Conservation (phyloP, 2,113 vertebrate genomes). For the Mormyrus lacerda region DNA sequence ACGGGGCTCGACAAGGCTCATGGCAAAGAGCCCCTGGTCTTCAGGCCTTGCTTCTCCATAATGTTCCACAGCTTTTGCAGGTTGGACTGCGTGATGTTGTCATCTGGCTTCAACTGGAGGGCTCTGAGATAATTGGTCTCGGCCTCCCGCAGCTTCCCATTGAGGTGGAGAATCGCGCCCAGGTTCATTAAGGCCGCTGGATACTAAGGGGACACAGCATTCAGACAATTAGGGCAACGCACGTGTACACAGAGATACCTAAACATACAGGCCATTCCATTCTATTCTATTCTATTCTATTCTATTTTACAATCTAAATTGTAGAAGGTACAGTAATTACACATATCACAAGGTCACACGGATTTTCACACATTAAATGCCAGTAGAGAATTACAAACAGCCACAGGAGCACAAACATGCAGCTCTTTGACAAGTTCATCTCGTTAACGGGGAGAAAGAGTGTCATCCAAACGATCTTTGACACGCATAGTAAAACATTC, state of each 20-base stretch:
- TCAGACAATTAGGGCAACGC: background rate
- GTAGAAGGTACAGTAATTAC: background rate
- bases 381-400: background rate
- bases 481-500: background rate
- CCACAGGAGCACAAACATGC: background rate
- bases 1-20: background rate
- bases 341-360: background rate
- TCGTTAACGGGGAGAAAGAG: background rate
- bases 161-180: slow-evolving; percentile 97
- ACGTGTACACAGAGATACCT: background rate
- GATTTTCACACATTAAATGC: background rate
- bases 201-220: slow-evolving; percentile 64
- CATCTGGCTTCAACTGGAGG: slow-evolving; percentile 89
- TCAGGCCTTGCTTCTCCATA: slow-evolving; percentile 97
- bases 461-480: background rate
- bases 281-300: background rate
- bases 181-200: slow-evolving; percentile 97
- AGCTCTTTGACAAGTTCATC: background rate
- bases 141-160: slow-evolving; percentile 84
- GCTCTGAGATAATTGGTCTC: slow-evolving; percentile 94
- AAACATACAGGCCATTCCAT: background rate
- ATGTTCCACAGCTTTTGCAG: slow-evolving; percentile 98
- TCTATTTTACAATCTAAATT: background rate
- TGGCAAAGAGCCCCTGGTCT: slow-evolving; percentile 76
- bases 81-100: slow-evolving; percentile 95